A percentile compares a stretch with the other conserved stretches of the same genome.
These are phyloP conservation scores for Dicrostonyx torquatus DNA, from an alignment of 2,797 vertebrate genomes.

Conservation along the genomic window DNA sequence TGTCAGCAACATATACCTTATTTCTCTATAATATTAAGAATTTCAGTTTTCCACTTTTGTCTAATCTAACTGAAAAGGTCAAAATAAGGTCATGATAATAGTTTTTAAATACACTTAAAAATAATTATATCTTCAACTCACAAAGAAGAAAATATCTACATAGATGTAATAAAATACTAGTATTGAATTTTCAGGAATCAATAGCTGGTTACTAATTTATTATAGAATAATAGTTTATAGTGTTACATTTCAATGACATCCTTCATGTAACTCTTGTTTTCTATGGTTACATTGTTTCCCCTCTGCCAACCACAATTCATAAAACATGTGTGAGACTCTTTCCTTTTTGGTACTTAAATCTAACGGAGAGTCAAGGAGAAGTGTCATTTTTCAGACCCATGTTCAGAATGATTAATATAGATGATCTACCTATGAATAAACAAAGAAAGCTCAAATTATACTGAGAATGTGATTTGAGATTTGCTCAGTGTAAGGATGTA, in stretches of 20 bases:
- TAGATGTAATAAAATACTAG: neutral
- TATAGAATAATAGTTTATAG: neutral
- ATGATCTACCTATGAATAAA: neutral
- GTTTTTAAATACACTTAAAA: neutral
- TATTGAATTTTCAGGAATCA: neutral
- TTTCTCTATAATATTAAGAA: neutral
- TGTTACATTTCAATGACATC: neutral
- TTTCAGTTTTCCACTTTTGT: neutral
- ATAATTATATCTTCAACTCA: neutral
- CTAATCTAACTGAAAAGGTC: neutral
- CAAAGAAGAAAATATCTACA: neutral
- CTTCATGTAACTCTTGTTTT: neutral
- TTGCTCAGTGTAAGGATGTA: neutral
- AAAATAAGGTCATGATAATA: neutral
- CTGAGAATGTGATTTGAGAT: neutral
- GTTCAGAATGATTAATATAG: neutral
- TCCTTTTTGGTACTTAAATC: neutral
- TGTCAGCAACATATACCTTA: neutral
- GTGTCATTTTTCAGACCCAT: neutral
- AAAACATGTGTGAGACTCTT: neutral
- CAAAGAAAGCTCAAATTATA: neutral
- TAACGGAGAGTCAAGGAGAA: neutral
- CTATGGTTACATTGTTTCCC: neutral
- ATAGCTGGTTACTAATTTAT: neutral
- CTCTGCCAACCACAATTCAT: neutral